Base-by-base conservation (phyloP, 2,113 vertebrate species). In the Andinoacara biseriatus region DNA sequence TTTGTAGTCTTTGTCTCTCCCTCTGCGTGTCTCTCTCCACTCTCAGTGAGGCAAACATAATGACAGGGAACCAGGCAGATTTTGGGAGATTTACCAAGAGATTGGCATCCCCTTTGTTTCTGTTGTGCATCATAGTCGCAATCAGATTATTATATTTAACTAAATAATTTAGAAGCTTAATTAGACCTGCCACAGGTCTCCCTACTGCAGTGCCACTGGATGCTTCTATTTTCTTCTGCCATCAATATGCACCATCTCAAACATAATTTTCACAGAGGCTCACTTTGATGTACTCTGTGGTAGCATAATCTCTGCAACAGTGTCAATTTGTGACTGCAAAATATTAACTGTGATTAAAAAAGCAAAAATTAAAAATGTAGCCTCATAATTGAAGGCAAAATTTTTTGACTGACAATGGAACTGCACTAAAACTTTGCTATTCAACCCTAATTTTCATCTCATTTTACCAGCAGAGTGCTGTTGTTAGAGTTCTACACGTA, bases 131-230 rank as follows among this genome's bases (percentile, higher is more conserved):
- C 77, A 80, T 57, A 65, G 38, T 78, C 52, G 56, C 72, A 83
- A 86, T 90, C 56, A 84, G 76, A 89, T 90, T 82, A 86, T 80
- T 83, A 83, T 74, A 85, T 86, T 59, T 58, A 79, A 85, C 75
- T 91, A 84, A 93, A 92, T 93, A 88, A 92, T 94, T 92, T 78
- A 86, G 35, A 85, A 38, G 60, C 49, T 74, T 86, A 89, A 90
- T 93, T 90, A 89, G 80, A 87, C 76, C 67, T 85, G 77, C 85
- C 81, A 67, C 46, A 18, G 38, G 31, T 72, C 43, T 80, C 78
- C 31, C 46, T 33, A 29, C 33, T 80, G 80, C 14, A 1, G 7
- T 69, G 52, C 56, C 7, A 3, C 65, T 58, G 56, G 74, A 74
- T 43, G 82, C 74, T 49, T 83, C 33, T 59, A 9, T 52, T 67